A percentile compares a stretch with the other conserved stretches of the same genome.
These are phyloP conservation scores for Corvus moneduloides DNA, from an alignment of 2,113 vertebrate species.

Conservation along the genomic window DNA sequence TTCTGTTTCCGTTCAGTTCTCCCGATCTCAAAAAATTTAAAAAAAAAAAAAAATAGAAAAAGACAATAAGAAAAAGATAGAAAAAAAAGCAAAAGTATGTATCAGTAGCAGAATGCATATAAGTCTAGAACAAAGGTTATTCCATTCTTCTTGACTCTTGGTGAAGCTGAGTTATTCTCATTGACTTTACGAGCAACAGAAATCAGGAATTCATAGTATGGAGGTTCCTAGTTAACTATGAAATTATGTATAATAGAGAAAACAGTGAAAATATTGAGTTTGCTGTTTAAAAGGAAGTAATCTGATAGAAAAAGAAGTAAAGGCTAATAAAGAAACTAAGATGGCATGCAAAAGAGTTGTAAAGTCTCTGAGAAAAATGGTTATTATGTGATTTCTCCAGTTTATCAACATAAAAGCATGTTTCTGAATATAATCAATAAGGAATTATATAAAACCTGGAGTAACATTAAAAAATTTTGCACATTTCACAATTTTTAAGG, in stretches of 20 bases:
- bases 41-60: too few relatives aligned
- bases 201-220: neutral
- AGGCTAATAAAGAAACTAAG: neutral
- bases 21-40: neutral
- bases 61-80: fast-evolving
- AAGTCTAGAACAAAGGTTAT: neutral
- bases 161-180: neutral
- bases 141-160: neutral
- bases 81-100: neutral
- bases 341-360: neutral
- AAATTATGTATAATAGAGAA: neutral
- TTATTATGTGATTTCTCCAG: neutral
- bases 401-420: neutral
- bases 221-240: neutral
- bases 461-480: neutral
- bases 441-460: neutral
- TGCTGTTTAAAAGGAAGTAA: neutral
- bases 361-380: neutral
- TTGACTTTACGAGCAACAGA: neutral
- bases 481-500: neutral
- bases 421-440: neutral
- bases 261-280: neutral
- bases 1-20: neutral
- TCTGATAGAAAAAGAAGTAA: neutral
- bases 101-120: neutral